Evolutionary conservation across 2,113 vertebrate species (phyloP).

Genomic region (Shinisaurus crocodilurus): DNA sequence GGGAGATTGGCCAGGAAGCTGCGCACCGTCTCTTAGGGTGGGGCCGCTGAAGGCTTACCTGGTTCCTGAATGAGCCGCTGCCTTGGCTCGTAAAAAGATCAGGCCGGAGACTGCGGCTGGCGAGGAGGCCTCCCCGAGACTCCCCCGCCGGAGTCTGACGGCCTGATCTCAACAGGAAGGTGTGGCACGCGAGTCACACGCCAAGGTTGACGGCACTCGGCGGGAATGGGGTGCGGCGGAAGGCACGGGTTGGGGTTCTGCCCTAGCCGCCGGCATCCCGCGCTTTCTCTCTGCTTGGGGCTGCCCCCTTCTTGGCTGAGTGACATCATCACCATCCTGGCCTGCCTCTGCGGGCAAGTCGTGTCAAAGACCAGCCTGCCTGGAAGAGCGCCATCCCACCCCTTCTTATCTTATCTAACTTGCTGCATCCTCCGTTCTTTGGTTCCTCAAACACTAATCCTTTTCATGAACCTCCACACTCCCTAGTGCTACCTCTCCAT

Average conservation of each 20-base stretch:
- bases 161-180: neutral
- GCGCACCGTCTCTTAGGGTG: neutral
- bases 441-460: no score
- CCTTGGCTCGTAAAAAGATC: neutral
- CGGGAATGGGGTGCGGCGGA: neutral
- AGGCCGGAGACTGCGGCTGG: neutral
- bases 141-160: neutral
- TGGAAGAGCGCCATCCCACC: no score
- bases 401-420: neutral
- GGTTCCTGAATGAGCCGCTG: neutral
- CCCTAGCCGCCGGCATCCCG: fast-evolving
- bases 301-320: neutral
- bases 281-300: neutral
- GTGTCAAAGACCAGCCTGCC: no score
- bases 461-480: neutral
- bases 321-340: fast-evolving
- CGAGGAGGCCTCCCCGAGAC: fast-evolving
- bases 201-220: neutral
- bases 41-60: neutral
- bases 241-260: neutral
- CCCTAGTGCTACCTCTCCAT: neutral
- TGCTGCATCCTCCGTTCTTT: no score
- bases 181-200: no score
- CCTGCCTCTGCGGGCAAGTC: neutral
- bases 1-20: no score